A percentile compares a stretch with the other conserved stretches of the same genome.
phyloP scores from a whole-genome alignment of 1,140 invertebrate genomes.

The Calliphora vicina region DNA sequence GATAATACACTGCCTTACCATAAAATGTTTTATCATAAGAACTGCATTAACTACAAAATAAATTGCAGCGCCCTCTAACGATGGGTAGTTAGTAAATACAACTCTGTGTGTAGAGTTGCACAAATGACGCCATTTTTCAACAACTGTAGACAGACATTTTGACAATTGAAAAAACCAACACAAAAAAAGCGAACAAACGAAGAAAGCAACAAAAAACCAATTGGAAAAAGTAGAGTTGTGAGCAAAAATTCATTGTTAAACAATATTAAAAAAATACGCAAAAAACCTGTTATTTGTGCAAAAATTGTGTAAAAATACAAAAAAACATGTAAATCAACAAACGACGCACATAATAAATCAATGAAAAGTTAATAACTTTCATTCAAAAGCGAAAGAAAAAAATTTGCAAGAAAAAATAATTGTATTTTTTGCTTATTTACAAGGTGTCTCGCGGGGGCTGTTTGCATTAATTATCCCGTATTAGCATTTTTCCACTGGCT shows the following conservation, averaged over 20 bases:
- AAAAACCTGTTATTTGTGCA: background rate
- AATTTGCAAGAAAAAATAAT: background rate
- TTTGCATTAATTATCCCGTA: background rate
- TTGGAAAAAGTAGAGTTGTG: conserved; percentile 13
- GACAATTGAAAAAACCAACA: background rate
- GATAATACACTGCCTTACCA: no score
- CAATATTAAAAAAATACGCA: conserved; percentile 5
- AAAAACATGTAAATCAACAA: conserved; percentile 1
- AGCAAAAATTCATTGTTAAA: conserved; percentile 13
- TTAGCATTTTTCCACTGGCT: background rate
- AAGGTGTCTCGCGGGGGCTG: conserved; percentile 8
- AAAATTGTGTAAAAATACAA: background rate
- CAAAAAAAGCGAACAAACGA: background rate
- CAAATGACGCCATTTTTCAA: conserved; percentile 13
- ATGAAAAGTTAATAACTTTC: background rate
- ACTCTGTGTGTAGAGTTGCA: background rate
- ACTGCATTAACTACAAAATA: no score
- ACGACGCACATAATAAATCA: background rate
- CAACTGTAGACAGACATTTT: background rate
- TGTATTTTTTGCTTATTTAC: background rate
- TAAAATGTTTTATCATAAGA: no score
- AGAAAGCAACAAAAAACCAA: conserved; percentile 10
- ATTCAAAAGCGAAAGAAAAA: background rate
- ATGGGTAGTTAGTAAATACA: background rate
- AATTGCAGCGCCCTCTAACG: background rate